phyloP scores from a whole-genome alignment of 2,888 invertebrate genomes.

The Trachelus iudaicus region DNA sequence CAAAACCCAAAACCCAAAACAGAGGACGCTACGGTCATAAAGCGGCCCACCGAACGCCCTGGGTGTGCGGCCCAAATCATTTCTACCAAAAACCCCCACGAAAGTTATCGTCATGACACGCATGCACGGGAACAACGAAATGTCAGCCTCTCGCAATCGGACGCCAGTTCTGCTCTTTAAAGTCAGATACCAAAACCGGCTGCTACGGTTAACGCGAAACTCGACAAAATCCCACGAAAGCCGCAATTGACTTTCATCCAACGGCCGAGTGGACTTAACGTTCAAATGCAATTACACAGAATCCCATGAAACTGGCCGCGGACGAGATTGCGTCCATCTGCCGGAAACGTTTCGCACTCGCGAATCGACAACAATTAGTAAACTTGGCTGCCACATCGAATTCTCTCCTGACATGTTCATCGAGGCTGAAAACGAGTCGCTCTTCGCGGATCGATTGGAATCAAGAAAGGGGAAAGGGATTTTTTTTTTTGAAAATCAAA shows the following conservation, averaged over 20 bases:
- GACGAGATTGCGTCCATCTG: not conserved
- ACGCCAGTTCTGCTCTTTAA: not conserved
- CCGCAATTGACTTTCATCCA: not conserved
- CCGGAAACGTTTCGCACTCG: not conserved
- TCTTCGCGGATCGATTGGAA: not conserved
- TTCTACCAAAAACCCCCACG: not conserved
- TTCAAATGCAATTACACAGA: not conserved
- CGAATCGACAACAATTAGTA: not conserved
- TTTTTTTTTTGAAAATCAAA: too few species aligned
- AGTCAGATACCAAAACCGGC: not conserved
- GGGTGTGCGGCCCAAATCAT: not conserved
- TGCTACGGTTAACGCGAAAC: not conserved
- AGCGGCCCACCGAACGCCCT: not conserved
- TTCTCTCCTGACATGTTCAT: not conserved
- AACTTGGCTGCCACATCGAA: not conserved
- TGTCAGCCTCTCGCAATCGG: not conserved
- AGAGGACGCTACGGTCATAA: not conserved
- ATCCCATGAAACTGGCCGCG: not conserved
- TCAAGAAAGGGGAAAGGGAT: not conserved
- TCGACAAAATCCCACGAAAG: not conserved
- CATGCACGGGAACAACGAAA: not conserved
- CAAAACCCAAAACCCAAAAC: not conserved
- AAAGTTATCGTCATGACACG: not conserved
- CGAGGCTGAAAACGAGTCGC: not conserved
- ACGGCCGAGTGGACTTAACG: not conserved